Conservation (phyloP, 1,140 invertebrate species). For the Hydropsyche tenuis region DNA sequence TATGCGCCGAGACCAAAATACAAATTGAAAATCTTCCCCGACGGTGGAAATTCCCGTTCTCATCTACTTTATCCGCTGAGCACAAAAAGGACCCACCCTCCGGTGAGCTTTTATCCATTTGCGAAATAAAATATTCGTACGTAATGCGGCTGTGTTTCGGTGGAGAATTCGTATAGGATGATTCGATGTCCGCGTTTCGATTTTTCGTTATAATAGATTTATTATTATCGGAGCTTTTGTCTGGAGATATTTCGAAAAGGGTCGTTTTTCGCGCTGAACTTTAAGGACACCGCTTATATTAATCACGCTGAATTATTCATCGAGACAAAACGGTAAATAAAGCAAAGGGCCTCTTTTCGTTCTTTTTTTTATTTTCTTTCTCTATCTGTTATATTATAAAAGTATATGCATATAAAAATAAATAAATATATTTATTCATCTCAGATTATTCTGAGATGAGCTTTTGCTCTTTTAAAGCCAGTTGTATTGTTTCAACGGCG, state of each 20-base stretch:
- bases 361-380: not conserved
- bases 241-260: not conserved
- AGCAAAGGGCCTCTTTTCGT: not conserved
- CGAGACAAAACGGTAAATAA: constrained; percentile 23
- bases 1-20: constrained; percentile 20
- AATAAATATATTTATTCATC: too few relatives aligned
- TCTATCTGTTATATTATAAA: too few relatives aligned
- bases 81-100: not conserved
- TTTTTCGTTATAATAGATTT: constrained; percentile 4
- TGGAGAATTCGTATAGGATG: not conserved
- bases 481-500: too few relatives aligned
- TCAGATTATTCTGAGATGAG: too few relatives aligned
- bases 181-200: not conserved
- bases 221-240: not conserved
- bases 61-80: not conserved
- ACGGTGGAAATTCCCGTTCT: not conserved
- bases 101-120: constrained; percentile 13
- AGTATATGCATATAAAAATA: too few relatives aligned
- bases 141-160: constrained; percentile 9
- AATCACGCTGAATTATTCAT: constrained; percentile 28
- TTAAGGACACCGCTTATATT: constrained; percentile 19
- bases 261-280: not conserved
- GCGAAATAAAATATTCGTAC: constrained; percentile 20
- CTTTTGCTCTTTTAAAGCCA: too few relatives aligned
- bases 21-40: constrained; percentile 23